Conservation (phyloP, 2,113 vertebrate species). For the Crotalus helleri region DNA sequence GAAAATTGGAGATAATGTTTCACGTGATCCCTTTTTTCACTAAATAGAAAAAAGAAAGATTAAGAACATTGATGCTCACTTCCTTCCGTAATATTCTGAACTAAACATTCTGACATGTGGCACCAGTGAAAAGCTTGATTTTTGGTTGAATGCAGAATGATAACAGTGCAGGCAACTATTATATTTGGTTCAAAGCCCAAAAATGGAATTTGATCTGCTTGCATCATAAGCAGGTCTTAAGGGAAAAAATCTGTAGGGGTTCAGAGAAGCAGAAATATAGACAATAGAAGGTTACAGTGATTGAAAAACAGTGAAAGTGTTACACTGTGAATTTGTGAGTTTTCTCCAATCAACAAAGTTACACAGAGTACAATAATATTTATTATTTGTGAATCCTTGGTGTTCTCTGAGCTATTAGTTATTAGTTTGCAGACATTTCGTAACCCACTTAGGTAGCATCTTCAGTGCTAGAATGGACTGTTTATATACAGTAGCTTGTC, state of each 20-base stretch:
- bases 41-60: not conserved
- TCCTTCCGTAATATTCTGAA: not conserved
- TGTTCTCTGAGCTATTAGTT: not conserved
- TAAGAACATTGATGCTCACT: not conserved
- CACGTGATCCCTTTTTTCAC: not conserved
- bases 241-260: not conserved
- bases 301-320: not conserved
- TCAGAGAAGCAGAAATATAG: not conserved
- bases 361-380: not conserved
- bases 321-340: not conserved
- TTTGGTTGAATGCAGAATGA: not conserved
- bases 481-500: not conserved
- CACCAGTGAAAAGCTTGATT: not conserved
- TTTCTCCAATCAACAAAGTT: not conserved
- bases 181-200: not conserved
- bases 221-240: not conserved
- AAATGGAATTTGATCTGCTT: not conserved
- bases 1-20: not conserved
- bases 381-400: not conserved
- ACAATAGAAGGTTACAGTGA: not conserved
- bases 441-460: not conserved
- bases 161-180: not conserved
- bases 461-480: not conserved
- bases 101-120: not conserved
- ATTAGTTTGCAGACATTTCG: not conserved